Evolutionary conservation across 2,888 invertebrate genomes (phyloP), one percentile per base, ranked within the genome.

Genomic region (Andrena marginata): DNA sequence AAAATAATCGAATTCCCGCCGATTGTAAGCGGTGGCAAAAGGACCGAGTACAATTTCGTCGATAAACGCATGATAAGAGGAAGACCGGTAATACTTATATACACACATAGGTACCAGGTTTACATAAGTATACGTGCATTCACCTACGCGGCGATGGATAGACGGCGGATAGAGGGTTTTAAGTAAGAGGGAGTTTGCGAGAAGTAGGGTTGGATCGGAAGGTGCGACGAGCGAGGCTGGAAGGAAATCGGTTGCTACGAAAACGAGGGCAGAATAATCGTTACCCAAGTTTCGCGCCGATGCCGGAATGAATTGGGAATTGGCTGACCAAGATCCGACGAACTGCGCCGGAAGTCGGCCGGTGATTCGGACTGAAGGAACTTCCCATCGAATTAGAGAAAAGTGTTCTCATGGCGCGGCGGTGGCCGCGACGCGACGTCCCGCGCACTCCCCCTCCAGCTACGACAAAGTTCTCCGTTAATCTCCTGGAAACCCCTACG

Each of bases 331-430:
- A 89, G 89, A 89, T 86, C 83, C 85, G 86, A 73, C 68, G 56
- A 80, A 81, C 78, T 48, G 68, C 67, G 63, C 71, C 86, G 89
- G 84, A 84, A 85, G 75, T 82, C 84, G 86, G 75, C 35, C 77
- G 80, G 70, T 64, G 81, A 78, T 75, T 70, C 77, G 81, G 75
- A 65, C 69, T 85, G 80, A 70, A 82, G 87, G 85, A 90, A 90
- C 90, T 90, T 89, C 85, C 89, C 89, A 86, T 89, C 90, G 90
- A 91, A 92, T 92, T 91, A 91, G 91, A 88, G 92, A 90, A 91
- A 91, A 92, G 91, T 91, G 92, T 90, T 86, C 90, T 87, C 87
- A 85, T 78, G 88, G 88, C 82, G 42, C 42, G 42, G 42, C 16
- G 42, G 13, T 4, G 16, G 42, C 42, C 42, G 42, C 42, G 42